Conservation (phyloP, 2,113 vertebrate genomes). For the Danio rerio region GRCz12tu NC_133195.1:2057001-2057500, state of each 20-base stretch:
- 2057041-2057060: no score
- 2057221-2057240: background rate
- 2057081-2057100: background rate
- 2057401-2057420: no score
- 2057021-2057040: no score
- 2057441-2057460: no score
- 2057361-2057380: no score
- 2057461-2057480: no score
- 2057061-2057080: no score
- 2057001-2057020: no score
- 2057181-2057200: slow-evolving; percentile 20
- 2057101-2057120: background rate
- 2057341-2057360: background rate
- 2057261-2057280: background rate
- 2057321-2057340: background rate
- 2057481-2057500: no score
- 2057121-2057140: background rate
- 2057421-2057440: no score
- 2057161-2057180: background rate
- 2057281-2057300: background rate
- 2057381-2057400: no score
- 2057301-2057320: background rate
- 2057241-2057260: background rate
- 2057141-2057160: background rate
- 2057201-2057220: background rate